Percentiles rank a stretch among this genome's conserved stretches.
These are phyloP conservation scores for Pterocles orientalis DNA, from an alignment of 2,113 vertebrate genomes.

Conservation along the genomic window DNA sequence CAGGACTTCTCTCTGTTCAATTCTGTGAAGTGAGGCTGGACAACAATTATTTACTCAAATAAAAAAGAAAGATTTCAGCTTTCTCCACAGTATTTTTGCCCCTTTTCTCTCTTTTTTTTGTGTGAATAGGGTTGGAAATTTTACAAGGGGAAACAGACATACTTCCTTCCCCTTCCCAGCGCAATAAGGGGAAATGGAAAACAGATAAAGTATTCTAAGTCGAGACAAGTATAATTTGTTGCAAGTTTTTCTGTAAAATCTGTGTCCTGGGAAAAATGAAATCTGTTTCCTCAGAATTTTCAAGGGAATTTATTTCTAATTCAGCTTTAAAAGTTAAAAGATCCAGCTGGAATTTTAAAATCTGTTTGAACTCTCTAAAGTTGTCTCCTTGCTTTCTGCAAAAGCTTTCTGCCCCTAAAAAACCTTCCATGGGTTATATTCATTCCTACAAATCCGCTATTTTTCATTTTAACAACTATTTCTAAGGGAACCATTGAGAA, in stretches of 20 bases:
- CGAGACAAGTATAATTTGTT: background rate
- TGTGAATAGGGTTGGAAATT: background rate
- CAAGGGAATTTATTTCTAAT: background rate
- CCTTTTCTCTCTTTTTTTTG: background rate
- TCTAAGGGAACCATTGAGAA: background rate
- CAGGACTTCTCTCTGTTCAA: background rate
- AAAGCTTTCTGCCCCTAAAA: background rate
- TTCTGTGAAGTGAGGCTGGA: background rate
- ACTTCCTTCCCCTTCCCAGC: background rate
- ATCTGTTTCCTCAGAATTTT: background rate
- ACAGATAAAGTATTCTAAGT: background rate
- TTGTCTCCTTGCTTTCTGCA: background rate
- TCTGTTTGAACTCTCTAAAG: background rate
- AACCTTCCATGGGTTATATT: accelerated
- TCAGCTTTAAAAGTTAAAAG: background rate
- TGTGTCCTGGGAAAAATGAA: background rate
- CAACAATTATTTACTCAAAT: background rate
- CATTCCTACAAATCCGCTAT: background rate
- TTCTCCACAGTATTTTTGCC: background rate
- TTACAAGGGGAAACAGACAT: background rate
- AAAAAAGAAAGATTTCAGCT: background rate
- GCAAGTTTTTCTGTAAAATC: background rate
- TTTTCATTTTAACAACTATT: background rate
- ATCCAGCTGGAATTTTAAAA: background rate
- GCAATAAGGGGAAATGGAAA: background rate